Base-by-base conservation (phyloP, 2,888 invertebrate species). In the Amiota minor region DNA sequence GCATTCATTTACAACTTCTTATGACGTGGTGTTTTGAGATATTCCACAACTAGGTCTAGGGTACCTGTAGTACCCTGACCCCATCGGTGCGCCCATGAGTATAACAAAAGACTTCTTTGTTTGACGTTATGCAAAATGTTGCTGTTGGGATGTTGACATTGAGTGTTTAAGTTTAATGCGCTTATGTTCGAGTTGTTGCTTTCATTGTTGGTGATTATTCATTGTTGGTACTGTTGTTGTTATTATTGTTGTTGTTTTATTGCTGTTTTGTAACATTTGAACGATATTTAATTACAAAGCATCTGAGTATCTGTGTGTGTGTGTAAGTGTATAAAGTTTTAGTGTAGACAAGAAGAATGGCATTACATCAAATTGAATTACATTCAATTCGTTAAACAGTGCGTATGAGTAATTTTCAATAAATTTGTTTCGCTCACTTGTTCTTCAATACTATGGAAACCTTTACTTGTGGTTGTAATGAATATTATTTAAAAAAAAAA, bases 121-220 rank as follows among this genome's bases (percentile, higher is more conserved):
- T 53, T n/a, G n/a, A 53, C 56, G 9, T 59, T 18, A 18, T 16
- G 4, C 11, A 10, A 16, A 59, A n/a, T 59, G 6, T 59, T 16
- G 18, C n/a, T 59, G 56, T 1, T 56, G 18, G 18, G 9, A 3
- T 59, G 16, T 4, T 53, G 16, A 9, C 1, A 50, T 67, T 14
- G 16, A 50, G 67, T 67, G 45, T 46, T 67, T 67, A 45, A 50
- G 11, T 67, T 18, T 49, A 67, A 67, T 67, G 20, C 20, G 49
- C 50, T 67, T 67, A 67, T 67, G 46, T 64, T 64, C n/a, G 16
- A n/a, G 53, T 50, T 50, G 53, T 50, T 50, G 53, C 56, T 18
- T 59, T 59, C 11, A 59, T 16, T 11, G 20, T n/a, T 18, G 11
- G 3, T 18, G 16, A 20, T 59, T 11, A 35, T 35, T 35, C 35